Evolutionary conservation across 1,140 invertebrate species (phyloP).

Genomic region (Scylla paramamosain): DNA sequence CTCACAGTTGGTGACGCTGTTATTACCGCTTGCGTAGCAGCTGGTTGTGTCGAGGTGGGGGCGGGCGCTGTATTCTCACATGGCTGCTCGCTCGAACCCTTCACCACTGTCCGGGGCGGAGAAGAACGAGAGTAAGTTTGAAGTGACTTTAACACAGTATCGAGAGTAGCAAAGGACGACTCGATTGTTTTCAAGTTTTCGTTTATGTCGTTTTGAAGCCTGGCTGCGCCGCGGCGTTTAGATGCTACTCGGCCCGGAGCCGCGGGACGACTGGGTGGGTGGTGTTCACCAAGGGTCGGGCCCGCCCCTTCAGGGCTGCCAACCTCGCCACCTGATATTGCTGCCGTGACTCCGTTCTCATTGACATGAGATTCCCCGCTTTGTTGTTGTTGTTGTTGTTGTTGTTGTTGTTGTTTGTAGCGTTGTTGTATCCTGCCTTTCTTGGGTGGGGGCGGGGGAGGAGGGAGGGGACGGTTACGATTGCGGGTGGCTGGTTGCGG

Average conservation of each 20-base stretch:
- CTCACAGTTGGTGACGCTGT: not conserved
- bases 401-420: constrained; percentile 46
- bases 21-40: not conserved
- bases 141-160: constrained; percentile 71
- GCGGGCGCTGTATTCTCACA: not conserved
- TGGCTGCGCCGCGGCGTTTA: not conserved
- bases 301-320: constrained; percentile 52
- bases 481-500: constrained; percentile 36
- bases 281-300: not conserved
- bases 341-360: constrained; percentile 42
- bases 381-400: constrained; percentile 43
- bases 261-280: constrained; percentile 53
- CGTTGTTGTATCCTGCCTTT: constrained; percentile 62
- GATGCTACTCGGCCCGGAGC: constrained; percentile 6
- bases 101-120: constrained; percentile 25
- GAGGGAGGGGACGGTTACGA: constrained; percentile 70
- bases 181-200: constrained; percentile 68
- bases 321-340: constrained; percentile 25
- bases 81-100: constrained; percentile 25
- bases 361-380: constrained; percentile 4
- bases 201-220: constrained; percentile 71
- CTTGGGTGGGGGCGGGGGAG: constrained; percentile 70
- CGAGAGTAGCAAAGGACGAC: constrained; percentile 70
- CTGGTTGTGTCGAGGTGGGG: not conserved
- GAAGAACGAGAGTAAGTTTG: constrained; percentile 64